Evolutionary conservation across 2,113 vertebrate genomes (phyloP).

Genomic region (Mobula hypostoma): DNA sequence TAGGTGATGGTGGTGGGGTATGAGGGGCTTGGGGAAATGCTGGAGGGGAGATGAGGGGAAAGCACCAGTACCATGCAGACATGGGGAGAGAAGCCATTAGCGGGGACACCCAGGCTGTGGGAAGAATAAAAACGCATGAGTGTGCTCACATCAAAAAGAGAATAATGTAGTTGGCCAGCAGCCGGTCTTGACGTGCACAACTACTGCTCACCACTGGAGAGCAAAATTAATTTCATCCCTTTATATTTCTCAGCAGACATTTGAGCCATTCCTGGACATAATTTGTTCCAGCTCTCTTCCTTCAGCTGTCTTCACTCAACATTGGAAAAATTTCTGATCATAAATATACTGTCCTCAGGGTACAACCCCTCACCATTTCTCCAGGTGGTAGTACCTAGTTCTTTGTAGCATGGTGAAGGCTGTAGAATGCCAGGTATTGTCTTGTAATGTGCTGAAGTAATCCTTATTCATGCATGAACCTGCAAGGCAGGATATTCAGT

Average conservation of each 20-base stretch:
- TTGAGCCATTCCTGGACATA: not conserved
- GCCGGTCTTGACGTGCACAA: too few relatives aligned
- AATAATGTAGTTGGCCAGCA: too few relatives aligned
- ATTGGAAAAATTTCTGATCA: not conserved
- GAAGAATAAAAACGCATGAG: too few relatives aligned
- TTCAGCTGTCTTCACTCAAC: not conserved
- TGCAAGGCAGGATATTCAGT: not conserved
- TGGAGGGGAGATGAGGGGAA: too few relatives aligned
- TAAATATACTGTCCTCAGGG: not conserved
- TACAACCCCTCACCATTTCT: not conserved
- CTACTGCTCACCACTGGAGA: too few relatives aligned
- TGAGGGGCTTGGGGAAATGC: too few relatives aligned
- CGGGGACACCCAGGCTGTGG: too few relatives aligned
- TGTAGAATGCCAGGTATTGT: not conserved
- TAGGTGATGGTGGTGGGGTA: too few relatives aligned
- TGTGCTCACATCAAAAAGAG: too few relatives aligned
- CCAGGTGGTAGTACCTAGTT: not conserved
- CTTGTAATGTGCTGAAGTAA: not conserved
- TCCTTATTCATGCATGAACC: not conserved
- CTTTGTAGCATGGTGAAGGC: not conserved
- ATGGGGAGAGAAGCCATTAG: too few relatives aligned
- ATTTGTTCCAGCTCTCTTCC: not conserved
- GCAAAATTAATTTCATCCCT: too few relatives aligned
- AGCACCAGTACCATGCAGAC: too few relatives aligned
- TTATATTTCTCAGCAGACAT: not conserved